phyloP scores from a whole-genome alignment of 2,888 invertebrate genomes.

The Cremastobaeus sp. region DNA sequence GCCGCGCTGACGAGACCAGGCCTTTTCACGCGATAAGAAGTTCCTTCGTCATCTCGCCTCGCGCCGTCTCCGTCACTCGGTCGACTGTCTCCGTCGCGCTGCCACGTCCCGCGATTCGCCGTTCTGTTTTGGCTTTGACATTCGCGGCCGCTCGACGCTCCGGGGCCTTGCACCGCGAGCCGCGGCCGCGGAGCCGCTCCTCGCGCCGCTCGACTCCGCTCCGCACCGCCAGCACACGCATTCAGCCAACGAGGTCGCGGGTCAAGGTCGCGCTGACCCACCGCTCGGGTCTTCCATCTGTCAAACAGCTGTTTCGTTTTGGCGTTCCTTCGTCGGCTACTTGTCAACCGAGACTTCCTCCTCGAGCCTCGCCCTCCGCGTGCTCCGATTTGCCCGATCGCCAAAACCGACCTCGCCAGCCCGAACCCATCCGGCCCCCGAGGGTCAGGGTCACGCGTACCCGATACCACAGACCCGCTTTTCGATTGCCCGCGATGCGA shows the following conservation, averaged over 20 bases:
- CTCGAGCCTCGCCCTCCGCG: background rate
- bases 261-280: slow-evolving; percentile 75
- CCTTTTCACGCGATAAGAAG: slow-evolving; percentile 22
- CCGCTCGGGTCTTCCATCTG: slow-evolving; percentile 71
- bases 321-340: slow-evolving; percentile 18
- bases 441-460: too few relatives aligned
- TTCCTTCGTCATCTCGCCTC: slow-evolving; percentile 37
- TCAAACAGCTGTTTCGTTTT: slow-evolving; percentile 74
- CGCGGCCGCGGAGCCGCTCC: slow-evolving; percentile 61
- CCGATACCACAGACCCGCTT: too few relatives aligned
- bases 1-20: too few relatives aligned
- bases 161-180: slow-evolving; percentile 62
- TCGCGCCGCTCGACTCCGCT: slow-evolving; percentile 31
- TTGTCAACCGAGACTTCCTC: too few relatives aligned
- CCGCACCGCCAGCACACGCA: slow-evolving; percentile 24
- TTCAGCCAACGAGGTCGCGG: slow-evolving; percentile 70
- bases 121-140: slow-evolving; percentile 66
- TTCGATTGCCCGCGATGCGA: too few relatives aligned
- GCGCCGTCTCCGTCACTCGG: slow-evolving; percentile 32
- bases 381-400: background rate
- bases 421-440: too few relatives aligned
- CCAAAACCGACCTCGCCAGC: too few relatives aligned
- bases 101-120: slow-evolving; percentile 45
- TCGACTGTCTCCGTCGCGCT: slow-evolving; percentile 34
- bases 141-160: slow-evolving; percentile 44